Conservation (phyloP, 2,888 invertebrate species). For the Drosophila fungiperda region DNA sequence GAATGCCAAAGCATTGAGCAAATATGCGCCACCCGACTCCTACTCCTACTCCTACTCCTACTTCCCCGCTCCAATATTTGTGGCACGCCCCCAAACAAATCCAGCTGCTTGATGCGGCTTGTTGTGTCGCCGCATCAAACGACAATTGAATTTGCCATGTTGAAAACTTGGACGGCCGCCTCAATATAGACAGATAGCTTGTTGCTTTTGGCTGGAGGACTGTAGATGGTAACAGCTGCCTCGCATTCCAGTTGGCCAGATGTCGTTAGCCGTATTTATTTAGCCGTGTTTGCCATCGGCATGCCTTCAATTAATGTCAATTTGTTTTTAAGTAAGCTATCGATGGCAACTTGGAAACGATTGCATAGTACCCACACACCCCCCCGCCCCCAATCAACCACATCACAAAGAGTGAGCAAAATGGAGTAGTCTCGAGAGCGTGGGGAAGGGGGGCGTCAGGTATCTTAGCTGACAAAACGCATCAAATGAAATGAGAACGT, state of each 20-base stretch:
- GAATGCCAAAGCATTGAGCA: constrained; percentile 78
- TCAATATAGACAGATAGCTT: constrained; percentile 55
- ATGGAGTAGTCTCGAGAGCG: neutral
- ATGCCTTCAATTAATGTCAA: constrained; percentile 84
- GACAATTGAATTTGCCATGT: constrained; percentile 83
- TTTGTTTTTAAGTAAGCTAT: constrained; percentile 82
- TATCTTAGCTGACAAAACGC: constrained; percentile 51
- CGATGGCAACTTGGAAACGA: constrained; percentile 57
- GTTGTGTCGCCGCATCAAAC: constrained; percentile 74
- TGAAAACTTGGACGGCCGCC: constrained; percentile 71
- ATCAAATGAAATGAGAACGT: constrained; percentile 74
- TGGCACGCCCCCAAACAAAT: constrained; percentile 10
- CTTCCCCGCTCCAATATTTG: neutral
- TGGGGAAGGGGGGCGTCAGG: neutral
- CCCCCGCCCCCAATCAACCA: neutral
- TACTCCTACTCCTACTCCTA: neutral
- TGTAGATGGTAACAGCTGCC: constrained; percentile 12
- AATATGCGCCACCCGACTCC: constrained; percentile 51
- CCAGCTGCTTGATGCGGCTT: constrained; percentile 45
- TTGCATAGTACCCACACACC: neutral
- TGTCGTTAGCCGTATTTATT: constrained; percentile 78
- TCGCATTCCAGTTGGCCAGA: constrained; percentile 57
- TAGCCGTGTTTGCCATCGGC: constrained; percentile 79
- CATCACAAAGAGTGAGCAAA: neutral
- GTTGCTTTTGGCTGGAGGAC: constrained; percentile 30